Base-by-base conservation (phyloP, 2,888 invertebrate species). In the Agrochola lychnidis region DNA sequence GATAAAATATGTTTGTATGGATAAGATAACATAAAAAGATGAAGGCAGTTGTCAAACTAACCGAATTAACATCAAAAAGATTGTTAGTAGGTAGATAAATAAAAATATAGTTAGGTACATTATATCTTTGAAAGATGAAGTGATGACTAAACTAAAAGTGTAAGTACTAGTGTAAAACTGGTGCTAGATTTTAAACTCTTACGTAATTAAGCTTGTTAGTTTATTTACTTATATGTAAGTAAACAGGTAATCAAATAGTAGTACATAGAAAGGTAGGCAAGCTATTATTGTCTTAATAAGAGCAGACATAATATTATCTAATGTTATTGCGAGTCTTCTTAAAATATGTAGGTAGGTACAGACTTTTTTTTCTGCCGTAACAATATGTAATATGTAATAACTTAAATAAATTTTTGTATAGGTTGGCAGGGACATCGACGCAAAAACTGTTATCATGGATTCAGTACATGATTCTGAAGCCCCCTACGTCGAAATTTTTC, bases 21-120 rank as follows among this genome's bases (percentile, higher is more conserved):
- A 48, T 53, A 22, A 25, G 75, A 75, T 76, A 76, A 63, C 30
- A 12, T 12, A 56, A 4, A n/a, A 25, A 25, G 45, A 45, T 64
- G 36, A 10, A 36, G 53, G 7, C 45, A 40, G 22, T 30, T 16
- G 45, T 30, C 45, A 56, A 56, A 64, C 25, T 45, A n/a, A 48
- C 56, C 2, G 19, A 76, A 56, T 75, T 53, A 56, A 45, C 25
- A 2, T 45, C 14, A 40, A 25, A 48, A 22, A 30, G 7, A 53
- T 53, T 16, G n/a, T 19, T 45, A 36, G 4, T 36, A 4, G 36
- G 36, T 36, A n/a, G 9, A n/a, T 45, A 30, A 16, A 30, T 19
- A 51, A 51, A 51, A 51, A 51, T 14, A 45, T 6, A 25, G 9
- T 57, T 56, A 25, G 36, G 16, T 36, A 68, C 3, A 36, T 36